These are phyloP conservation scores for Synchiropus splendidus DNA, from an alignment of 2,113 vertebrate genomes.

Conservation along the genomic window DNA sequence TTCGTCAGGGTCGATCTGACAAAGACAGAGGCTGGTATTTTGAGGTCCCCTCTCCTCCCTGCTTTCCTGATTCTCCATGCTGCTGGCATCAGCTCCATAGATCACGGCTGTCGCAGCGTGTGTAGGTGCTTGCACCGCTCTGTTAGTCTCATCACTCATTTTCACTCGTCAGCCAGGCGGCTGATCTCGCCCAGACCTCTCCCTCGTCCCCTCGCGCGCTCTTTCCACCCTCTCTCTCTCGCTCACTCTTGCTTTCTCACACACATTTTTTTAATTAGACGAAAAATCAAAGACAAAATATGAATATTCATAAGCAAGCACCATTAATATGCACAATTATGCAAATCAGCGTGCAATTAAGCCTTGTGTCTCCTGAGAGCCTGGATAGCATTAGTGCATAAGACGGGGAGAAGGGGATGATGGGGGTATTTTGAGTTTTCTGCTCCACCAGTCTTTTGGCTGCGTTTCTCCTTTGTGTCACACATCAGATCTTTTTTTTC, in stretches of 20 bases:
- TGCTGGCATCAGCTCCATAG: conserved; percentile 64
- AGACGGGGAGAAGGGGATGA: conserved; percentile 66
- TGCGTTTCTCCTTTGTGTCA: conserved; percentile 53
- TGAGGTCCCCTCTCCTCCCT: conserved; percentile 29
- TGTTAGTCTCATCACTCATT: conserved; percentile 75
- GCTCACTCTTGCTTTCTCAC: conserved; percentile 56
- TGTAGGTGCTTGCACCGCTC: conserved; percentile 73
- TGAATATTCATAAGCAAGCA: conserved; percentile 86
- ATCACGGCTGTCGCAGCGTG: conserved; percentile 68
- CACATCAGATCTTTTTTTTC: conserved; percentile 33
- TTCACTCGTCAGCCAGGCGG: conserved; percentile 60
- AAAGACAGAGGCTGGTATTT: conserved; percentile 42
- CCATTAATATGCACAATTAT: conserved; percentile 97
- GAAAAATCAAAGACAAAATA: conserved; percentile 75
- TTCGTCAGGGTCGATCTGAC: conserved; percentile 34
- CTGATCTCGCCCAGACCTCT: conserved; percentile 60
- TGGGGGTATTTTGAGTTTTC: conserved; percentile 70
- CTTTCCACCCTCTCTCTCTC: conserved; percentile 10
- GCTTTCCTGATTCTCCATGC: conserved; percentile 58
- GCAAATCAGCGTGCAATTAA: conserved; percentile 94
- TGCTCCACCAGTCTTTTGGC: conserved; percentile 68
- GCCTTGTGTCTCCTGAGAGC: conserved; percentile 75
- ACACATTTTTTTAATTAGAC: conserved; percentile 83
- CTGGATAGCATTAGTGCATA: conserved; percentile 72
- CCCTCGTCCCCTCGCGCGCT: conserved; percentile 15